phyloP scores from a whole-genome alignment of 2,113 vertebrate genomes.

The Periophthalmus modestus region DNA sequence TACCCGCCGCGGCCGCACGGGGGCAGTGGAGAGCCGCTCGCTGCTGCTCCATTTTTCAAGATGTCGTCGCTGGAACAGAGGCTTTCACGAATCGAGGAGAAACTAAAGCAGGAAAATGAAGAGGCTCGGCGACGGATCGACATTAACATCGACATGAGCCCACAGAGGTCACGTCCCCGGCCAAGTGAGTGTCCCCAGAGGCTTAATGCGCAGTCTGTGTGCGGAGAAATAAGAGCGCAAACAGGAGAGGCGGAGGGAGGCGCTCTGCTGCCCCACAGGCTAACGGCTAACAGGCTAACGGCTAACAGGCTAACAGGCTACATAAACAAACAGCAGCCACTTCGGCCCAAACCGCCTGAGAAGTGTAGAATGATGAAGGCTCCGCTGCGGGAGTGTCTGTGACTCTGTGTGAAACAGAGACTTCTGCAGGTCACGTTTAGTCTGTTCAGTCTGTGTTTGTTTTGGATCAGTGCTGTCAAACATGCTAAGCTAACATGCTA shows the following conservation, averaged over 20 bases:
- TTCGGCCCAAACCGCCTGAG: slow-evolving; percentile 1
- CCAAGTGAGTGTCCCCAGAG: slow-evolving; percentile 76
- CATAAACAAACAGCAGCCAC: slow-evolving; percentile 75
- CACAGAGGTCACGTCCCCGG: slow-evolving; percentile 78
- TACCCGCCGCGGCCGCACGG: slow-evolving; percentile 47
- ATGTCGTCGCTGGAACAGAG: slow-evolving; percentile 87
- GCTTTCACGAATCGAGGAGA: slow-evolving; percentile 84
- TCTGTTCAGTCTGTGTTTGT: slow-evolving; percentile 36
- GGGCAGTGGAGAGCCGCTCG: slow-evolving; percentile 63
- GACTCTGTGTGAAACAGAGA: too few relatives aligned
- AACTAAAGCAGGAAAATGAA: slow-evolving; percentile 82
- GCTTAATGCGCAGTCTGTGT: slow-evolving; percentile 31
- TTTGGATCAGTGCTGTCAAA: slow-evolving; percentile 60
- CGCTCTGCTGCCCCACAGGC: slow-evolving; percentile 53
- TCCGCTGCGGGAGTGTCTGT: too few relatives aligned
- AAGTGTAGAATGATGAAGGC: background rate
- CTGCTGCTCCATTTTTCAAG: slow-evolving; percentile 81
- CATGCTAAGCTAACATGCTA: slow-evolving; percentile 62
- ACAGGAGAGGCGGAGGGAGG: slow-evolving; percentile 47
- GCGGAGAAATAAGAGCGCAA: slow-evolving; percentile 42
- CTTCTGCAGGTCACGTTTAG: slow-evolving; percentile 20
- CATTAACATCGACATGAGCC: slow-evolving; percentile 83
- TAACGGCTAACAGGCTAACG: slow-evolving; percentile 43
- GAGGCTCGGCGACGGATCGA: slow-evolving; percentile 80
- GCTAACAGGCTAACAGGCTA: slow-evolving; percentile 24